phyloP scores from a whole-genome alignment of 1,140 invertebrate genomes.

The Diploscapter pachys region DNA sequence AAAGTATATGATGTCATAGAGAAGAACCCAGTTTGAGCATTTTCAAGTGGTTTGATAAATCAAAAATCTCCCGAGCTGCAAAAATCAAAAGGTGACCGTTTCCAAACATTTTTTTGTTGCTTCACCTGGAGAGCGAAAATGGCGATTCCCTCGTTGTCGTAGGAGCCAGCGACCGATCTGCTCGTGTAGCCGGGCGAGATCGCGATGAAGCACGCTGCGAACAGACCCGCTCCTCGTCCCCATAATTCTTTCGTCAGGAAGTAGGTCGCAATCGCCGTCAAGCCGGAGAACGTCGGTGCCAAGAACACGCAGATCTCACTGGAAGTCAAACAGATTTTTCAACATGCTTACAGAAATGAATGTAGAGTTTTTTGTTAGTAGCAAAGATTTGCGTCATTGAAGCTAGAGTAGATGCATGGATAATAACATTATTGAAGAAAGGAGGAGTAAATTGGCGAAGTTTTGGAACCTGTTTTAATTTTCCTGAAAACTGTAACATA shows the following conservation, averaged over 20 bases:
- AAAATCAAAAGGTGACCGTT: constrained; percentile 41
- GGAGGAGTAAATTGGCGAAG: too few species aligned
- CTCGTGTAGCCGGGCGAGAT: constrained; percentile 98
- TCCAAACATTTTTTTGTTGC: background rate
- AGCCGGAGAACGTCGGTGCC: constrained; percentile 94
- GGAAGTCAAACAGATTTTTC: too few species aligned
- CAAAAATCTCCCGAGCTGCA: background rate
- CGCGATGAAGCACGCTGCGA: constrained; percentile 98
- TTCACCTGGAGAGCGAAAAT: constrained; percentile 99
- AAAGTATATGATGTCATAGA: too few species aligned
- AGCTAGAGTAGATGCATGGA: too few species aligned
- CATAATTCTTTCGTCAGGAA: constrained; percentile 91
- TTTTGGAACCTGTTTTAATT: too few species aligned
- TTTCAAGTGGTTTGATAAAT: too few species aligned
- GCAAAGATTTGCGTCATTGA: too few species aligned
- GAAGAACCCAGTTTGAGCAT: too few species aligned
- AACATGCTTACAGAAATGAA: too few species aligned
- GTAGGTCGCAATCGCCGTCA: constrained; percentile 95
- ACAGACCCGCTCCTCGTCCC: constrained; percentile 90
- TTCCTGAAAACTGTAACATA: constrained; percentile 67
- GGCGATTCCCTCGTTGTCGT: constrained; percentile 99
- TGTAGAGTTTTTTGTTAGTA: too few species aligned
- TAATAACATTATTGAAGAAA: too few species aligned
- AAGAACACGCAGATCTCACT: constrained; percentile 84
- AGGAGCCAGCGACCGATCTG: constrained; percentile 96